Percentiles rank a stretch among this genome's conserved stretches.
These are phyloP conservation scores for Mus pahari DNA, from an alignment of 2,113 vertebrate genomes.

Conservation along the genomic window DNA sequence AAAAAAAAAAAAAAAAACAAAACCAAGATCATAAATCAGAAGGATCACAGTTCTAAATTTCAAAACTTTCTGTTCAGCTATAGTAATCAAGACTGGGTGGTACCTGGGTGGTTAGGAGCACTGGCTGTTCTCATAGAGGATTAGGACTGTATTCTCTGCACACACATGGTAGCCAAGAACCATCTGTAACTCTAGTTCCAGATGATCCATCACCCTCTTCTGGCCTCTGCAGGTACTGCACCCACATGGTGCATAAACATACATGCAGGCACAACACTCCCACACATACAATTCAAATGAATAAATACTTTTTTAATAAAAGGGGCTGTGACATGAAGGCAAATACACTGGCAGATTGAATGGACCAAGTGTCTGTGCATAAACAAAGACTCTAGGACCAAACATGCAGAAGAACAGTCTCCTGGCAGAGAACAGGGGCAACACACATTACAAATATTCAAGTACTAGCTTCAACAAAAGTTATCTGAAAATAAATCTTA, in stretches of 20 bases:
- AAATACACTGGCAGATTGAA: not conserved
- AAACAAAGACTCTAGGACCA: not conserved
- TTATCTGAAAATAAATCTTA: conserved; percentile 38
- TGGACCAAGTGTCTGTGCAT: not conserved
- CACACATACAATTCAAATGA: not conserved
- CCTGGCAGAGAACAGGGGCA: not conserved
- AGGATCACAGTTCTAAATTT: not conserved
- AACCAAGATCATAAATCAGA: not conserved
- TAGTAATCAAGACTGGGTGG: not conserved
- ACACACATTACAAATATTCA: not conserved
- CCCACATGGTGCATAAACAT: not conserved
- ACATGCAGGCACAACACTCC: not conserved
- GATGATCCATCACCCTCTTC: not conserved
- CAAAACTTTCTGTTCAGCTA: not conserved
- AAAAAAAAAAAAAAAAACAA: too few species aligned
- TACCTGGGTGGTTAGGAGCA: not conserved
- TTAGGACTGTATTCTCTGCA: not conserved
- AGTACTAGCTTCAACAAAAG: not conserved
- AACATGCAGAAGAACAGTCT: not conserved
- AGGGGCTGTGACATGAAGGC: not conserved
- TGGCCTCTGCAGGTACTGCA: not conserved
- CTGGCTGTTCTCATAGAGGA: not conserved
- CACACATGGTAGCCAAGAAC: not conserved
- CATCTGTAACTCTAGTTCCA: not conserved
- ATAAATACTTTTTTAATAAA: not conserved